Evolutionary conservation across 1,140 invertebrate species (phyloP), one percentile per base, ranked within the genome.

Genomic region (Schlechtendalia chinensis): DNA sequence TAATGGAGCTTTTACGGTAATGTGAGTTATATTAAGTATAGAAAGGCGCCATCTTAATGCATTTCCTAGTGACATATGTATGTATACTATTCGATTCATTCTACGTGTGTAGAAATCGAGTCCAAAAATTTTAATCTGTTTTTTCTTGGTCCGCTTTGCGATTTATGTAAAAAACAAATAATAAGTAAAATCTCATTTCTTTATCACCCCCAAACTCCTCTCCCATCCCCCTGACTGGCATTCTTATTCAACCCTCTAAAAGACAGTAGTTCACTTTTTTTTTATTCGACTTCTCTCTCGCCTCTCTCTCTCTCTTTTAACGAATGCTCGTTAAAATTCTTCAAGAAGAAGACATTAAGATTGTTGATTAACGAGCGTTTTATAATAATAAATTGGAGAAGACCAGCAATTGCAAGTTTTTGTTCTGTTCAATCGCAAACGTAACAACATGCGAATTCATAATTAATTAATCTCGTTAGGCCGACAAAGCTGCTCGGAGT

Each of bases 381-480:
- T 79, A 61, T 79, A 61, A 79, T 77, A 77, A 77, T 77, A 79
- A 79, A 79, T 79, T 61, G 75, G 75, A 8, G 22, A 39, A 29
- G 75, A n/a, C 32, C 58, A 59, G 50, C 58, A 79, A 59, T 45
- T n/a, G 32, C n/a, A 59, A 77, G 58, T 79, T 79, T 79, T 63
- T 79, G n/a, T 75, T 58, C 27, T 54, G 72, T 75, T 75, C 72
- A 75, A 59, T 59, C 54, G 72, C 14, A 75, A 75, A 75, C 3
- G 32, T 19, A 59, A n/a, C 32, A 61, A 79, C 56, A 79, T 16
- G 54, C 22, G 54, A 79, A 79, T 61, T 79, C n/a, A 61, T 79
- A 79, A 79, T 79, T 61, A 79, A 79, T 79, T 79, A 79, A 79
- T 79, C 58, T 79, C 58, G 58, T 79, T 79, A 79, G 17, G 45